phyloP scores from a whole-genome alignment of 2,113 vertebrate species.

The Daphoenositta chrysoptera region DNA sequence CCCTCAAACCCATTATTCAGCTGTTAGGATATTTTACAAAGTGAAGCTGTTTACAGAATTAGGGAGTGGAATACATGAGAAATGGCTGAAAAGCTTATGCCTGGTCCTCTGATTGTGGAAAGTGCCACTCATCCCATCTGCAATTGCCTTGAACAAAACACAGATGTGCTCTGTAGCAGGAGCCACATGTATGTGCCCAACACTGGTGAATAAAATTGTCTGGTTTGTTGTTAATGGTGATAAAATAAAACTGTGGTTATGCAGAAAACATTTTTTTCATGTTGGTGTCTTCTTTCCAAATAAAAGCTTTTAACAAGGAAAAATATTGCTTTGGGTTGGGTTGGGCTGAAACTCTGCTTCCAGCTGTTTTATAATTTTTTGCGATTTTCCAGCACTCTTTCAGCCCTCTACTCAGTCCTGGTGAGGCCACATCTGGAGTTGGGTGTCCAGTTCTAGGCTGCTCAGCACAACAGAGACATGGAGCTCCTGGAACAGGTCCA shows the following conservation, averaged over 20 bases:
- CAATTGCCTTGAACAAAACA: not conserved
- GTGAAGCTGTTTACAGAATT: not conserved
- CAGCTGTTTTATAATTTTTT: not conserved
- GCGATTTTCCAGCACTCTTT: not conserved
- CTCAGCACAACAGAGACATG: not conserved
- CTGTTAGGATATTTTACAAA: not conserved
- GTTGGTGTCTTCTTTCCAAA: not conserved
- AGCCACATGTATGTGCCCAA: rapidly evolving
- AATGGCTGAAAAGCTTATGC: not conserved
- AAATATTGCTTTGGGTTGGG: not conserved
- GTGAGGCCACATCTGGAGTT: not conserved
- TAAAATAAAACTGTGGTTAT: not conserved
- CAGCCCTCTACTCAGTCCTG: not conserved
- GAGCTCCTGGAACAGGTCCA: not conserved
- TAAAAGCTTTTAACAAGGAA: not conserved
- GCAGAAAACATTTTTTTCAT: not conserved
- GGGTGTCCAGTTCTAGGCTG: not conserved
- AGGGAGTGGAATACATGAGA: not conserved
- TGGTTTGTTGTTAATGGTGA: not conserved
- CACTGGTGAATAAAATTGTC: no score
- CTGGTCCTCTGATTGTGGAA: not conserved
- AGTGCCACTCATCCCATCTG: rapidly evolving
- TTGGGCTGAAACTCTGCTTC: not conserved
- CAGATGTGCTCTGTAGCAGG: no score
- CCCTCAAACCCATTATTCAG: not conserved